A percentile compares a stretch with the other conserved stretches of the same genome.
Evolutionary conservation across 2,888 invertebrate species (phyloP).

Genomic region (Elgonia sp.): DNA sequence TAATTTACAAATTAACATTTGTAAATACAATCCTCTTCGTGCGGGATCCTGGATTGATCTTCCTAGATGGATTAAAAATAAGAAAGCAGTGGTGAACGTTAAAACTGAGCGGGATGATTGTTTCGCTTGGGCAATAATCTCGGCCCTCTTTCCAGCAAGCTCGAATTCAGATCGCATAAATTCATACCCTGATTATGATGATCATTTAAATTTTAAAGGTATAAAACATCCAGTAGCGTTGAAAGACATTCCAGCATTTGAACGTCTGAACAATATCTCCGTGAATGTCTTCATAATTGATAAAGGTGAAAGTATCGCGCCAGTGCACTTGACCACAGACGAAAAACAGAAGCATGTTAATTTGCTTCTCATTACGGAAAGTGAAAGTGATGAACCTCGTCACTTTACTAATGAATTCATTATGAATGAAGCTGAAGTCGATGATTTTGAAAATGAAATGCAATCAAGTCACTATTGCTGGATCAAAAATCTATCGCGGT

Average conservation of each 20-base stretch:
- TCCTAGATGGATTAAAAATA: constrained; percentile 25
- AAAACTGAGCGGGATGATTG: constrained; percentile 32
- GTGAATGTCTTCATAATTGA: constrained; percentile 47
- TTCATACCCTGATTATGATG: constrained; percentile 36
- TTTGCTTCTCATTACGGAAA: constrained; percentile 21
- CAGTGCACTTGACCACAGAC: constrained; percentile 19
- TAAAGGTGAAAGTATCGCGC: not conserved
- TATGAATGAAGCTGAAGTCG: not conserved
- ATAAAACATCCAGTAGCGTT: constrained; percentile 36
- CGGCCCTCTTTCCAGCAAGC: constrained; percentile 12
- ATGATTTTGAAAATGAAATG: not conserved
- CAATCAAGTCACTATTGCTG: constrained; percentile 27
- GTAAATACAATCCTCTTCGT: constrained; percentile 62
- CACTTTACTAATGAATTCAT: no score
- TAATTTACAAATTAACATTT: constrained; percentile 61
- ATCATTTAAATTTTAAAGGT: constrained; percentile 51
- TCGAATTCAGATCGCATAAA: not conserved
- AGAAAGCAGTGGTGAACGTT: constrained; percentile 43
- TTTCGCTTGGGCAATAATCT: constrained; percentile 49
- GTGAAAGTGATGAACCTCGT: no score
- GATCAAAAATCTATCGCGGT: constrained; percentile 13
- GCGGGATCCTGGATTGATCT: constrained; percentile 57
- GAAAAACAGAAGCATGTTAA: constrained; percentile 51
- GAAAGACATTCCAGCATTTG: constrained; percentile 54
- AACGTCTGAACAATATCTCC: constrained; percentile 49